A percentile compares a stretch with the other conserved stretches of the same genome.
Evolutionary conservation across 2,888 invertebrate genomes (phyloP).

Genomic region (Netelia virgata): DNA sequence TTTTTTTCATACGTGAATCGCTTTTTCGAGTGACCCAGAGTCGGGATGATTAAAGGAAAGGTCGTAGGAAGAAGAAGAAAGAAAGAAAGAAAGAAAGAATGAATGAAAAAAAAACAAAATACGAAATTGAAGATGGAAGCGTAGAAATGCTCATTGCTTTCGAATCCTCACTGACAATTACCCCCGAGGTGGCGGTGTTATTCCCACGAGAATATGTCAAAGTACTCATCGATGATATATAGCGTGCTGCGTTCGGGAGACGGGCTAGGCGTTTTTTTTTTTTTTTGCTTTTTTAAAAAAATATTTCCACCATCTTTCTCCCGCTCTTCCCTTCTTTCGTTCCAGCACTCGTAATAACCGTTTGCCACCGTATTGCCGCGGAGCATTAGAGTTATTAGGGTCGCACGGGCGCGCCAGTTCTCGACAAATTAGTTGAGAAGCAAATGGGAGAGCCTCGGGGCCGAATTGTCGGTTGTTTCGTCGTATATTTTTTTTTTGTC

Average conservation of each 20-base stretch:
- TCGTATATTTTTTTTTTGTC: slow-evolving; percentile 10
- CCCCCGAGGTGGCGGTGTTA: not conserved
- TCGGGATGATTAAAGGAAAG: slow-evolving; percentile 5
- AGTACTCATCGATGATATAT: slow-evolving; percentile 24
- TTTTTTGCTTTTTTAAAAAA: not conserved
- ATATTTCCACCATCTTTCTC: not conserved
- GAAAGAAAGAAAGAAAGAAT: not conserved
- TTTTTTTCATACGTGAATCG: slow-evolving; percentile 3
- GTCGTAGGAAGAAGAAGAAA: slow-evolving; percentile 11
- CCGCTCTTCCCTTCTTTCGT: slow-evolving; percentile 1
- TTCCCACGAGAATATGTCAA: slow-evolving; percentile 26
- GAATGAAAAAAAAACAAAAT: not conserved
- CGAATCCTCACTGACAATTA: slow-evolving; percentile 28
- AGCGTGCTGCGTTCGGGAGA: slow-evolving; percentile 5
- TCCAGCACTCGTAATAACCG: slow-evolving; percentile 54
- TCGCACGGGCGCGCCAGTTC: slow-evolving; percentile 75
- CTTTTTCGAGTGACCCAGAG: slow-evolving; percentile 3
- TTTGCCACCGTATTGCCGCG: slow-evolving; percentile 58
- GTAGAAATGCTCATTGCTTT: slow-evolving; percentile 5
- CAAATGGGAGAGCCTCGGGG: slow-evolving; percentile 75
- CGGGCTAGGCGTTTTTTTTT: slow-evolving; percentile 23
- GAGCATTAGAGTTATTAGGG: slow-evolving; percentile 73
- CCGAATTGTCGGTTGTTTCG: slow-evolving; percentile 71
- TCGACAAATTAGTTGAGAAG: slow-evolving; percentile 79
- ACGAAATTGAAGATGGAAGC: slow-evolving; percentile 5